Percentiles rank a stretch among this genome's conserved stretches.
Conservation (phyloP, 1,140 invertebrate species). For the Samia ricini region DNA sequence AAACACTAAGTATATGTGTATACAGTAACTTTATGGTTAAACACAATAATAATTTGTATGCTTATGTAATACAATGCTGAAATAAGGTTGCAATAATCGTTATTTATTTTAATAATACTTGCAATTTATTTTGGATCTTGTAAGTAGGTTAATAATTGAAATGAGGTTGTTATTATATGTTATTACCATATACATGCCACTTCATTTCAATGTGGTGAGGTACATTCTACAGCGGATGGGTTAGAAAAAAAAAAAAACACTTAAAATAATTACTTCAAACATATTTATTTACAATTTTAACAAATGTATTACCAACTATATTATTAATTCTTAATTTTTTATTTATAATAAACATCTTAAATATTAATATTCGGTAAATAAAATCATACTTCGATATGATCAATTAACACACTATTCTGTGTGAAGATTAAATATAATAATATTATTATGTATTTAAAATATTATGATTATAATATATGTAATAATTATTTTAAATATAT, state of each 20-base stretch:
- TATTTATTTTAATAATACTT: neutral
- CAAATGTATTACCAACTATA: slow-evolving; percentile 22
- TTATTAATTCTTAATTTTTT: neutral
- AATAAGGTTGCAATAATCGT: neutral
- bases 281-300: slow-evolving; percentile 33
- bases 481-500: slow-evolving; percentile 59
- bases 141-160: neutral
- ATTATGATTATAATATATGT: slow-evolving; percentile 22
- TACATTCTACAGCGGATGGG: neutral
- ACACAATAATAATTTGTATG: too few relatives aligned
- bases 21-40: too few relatives aligned
- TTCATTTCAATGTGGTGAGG: neutral
- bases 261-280: neutral
- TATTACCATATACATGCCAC: neutral
- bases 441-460: slow-evolving; percentile 44
- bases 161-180: neutral
- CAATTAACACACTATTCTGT: neutral
- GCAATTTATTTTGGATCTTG: neutral
- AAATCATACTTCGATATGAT: neutral
- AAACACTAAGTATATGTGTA: too few relatives aligned
- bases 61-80: neutral
- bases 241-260: neutral
- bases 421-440: neutral
- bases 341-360: slow-evolving; percentile 4
- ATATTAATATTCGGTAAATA: neutral